Evolutionary conservation across 2,888 invertebrate genomes (phyloP).

Genomic region (Sepioteuthis lessoniana): DNA sequence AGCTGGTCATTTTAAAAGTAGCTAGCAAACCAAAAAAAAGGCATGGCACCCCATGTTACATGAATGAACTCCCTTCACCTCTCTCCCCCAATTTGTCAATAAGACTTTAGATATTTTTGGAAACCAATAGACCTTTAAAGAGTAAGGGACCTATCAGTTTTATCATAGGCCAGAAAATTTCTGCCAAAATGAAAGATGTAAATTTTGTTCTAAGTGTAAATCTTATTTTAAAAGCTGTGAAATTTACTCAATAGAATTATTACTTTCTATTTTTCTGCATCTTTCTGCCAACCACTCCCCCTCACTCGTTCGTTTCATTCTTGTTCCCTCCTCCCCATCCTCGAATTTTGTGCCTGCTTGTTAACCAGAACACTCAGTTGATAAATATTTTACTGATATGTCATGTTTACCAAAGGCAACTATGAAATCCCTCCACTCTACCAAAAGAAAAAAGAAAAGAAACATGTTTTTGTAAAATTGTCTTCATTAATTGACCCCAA

Average conservation of each 20-base stretch:
- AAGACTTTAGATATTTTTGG: no score
- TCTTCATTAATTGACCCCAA: background rate
- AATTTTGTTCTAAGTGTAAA: no score
- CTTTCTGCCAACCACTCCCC: background rate
- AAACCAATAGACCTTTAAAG: no score
- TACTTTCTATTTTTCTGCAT: background rate
- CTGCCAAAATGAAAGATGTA: no score
- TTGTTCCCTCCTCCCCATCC: background rate
- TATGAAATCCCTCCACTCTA: background rate
- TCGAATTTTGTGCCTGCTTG: background rate
- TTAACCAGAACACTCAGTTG: background rate
- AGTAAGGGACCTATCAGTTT: no score
- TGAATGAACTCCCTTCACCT: no score
- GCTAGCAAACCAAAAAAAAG: no score
- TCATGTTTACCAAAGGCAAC: background rate
- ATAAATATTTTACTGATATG: background rate
- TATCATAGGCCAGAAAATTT: no score
- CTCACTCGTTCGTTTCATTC: background rate
- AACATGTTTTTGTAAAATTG: background rate
- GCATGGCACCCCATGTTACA: no score
- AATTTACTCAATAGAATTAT: background rate
- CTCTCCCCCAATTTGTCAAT: no score
- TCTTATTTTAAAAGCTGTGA: no score
- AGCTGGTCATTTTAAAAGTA: no score
- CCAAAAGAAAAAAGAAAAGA: background rate